Conservation (phyloP, 1,140 invertebrate species). For the Brachionus sp. region DNA sequence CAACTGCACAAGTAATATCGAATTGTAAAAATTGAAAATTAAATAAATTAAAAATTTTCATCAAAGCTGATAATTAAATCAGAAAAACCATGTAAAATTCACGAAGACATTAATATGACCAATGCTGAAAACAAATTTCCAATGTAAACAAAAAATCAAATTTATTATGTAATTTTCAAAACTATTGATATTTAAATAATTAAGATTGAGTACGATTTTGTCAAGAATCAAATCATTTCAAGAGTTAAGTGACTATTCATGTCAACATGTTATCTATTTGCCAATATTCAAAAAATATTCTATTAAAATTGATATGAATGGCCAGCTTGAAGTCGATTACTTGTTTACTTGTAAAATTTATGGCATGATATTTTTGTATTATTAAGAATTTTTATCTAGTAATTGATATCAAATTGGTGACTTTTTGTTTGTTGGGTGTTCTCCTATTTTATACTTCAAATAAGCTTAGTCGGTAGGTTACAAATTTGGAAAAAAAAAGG, state of each 20-base stretch:
- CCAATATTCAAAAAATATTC: slow-evolving; percentile 8
- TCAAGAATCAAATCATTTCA: slow-evolving; percentile 33
- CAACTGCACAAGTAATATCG: neutral
- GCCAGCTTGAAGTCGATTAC: neutral
- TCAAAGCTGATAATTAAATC: neutral
- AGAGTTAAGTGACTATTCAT: neutral
- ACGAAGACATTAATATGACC: neutral
- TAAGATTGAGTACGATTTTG: neutral
- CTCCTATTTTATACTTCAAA: slow-evolving; percentile 50
- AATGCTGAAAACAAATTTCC: neutral
- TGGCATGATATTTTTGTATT: neutral
- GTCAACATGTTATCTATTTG: neutral
- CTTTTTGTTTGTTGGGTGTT: slow-evolving; percentile 48
- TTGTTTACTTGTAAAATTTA: slow-evolving; percentile 7
- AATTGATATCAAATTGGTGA: slow-evolving; percentile 41
- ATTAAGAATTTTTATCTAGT: neutral
- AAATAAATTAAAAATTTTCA: neutral
- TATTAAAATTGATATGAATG: neutral
- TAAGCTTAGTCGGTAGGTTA: slow-evolving; percentile 50
- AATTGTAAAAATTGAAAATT: neutral
- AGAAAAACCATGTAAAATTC: neutral
- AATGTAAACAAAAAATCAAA: neutral
- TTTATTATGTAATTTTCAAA: neutral
- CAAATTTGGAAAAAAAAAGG: neutral
- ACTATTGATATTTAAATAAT: neutral